Base-by-base conservation (phyloP, 2,888 invertebrate species). In the Drosophila limbata region DNA sequence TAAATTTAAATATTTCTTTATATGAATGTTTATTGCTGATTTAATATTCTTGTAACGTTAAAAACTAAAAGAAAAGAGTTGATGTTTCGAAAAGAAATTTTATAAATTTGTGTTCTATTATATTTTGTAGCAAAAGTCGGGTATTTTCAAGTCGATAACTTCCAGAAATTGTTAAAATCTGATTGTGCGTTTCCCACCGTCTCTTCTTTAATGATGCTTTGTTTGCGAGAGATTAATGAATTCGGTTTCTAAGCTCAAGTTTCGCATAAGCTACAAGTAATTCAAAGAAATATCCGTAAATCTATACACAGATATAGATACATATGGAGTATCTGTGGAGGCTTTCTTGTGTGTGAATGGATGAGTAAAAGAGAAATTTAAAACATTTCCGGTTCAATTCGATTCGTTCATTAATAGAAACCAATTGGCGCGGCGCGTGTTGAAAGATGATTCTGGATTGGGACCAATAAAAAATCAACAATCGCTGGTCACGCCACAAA, bases 161-260 rank as follows among this genome's bases (percentile, higher is more conserved):
- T 6, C 4, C 1, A 9, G 10, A 13, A 31, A 9, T 42, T 19
- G 31, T 31, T 13, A 51, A 33, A 33, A 10, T 60, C 13, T 45
- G 45, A 47, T 53, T 67, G 53, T 83, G 55, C 50, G 63, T 68
- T 88, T 82, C 88, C 77, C 84, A 83, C 63, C 50, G 66, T 28
- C 10, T 65, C 17, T 64, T 44, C 50, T 63, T 76, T 70, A 81
- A 87, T 67, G 78, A 87, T 69, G 68, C 69, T 78, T 72, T 77
- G 73, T 77, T 69, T 45, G 63, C 21, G n/a, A 19, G 64, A 84
- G 89, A 84, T 89, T 89, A 89, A 84, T 84, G 84, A 87, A 87
- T 84, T 78, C 79, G 66, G 67, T 62, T 68, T 47, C 68, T 47
- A 51, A 76, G 62, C 67, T 66, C 67, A 42, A 60, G 70, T 81